Base-by-base conservation (phyloP, 2,888 invertebrate genomes). In the Noctua janthe region DNA sequence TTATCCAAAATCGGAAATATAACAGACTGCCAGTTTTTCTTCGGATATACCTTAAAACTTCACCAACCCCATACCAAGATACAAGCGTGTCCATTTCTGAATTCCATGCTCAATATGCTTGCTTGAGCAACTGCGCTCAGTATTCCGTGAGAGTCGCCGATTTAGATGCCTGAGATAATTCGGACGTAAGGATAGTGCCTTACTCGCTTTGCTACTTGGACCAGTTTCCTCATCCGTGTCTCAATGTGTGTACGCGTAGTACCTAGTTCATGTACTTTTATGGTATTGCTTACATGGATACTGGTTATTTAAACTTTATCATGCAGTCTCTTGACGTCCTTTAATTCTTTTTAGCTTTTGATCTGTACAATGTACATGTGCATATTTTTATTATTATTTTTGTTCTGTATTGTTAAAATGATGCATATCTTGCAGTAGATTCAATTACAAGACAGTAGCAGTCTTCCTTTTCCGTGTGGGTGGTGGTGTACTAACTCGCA, bases 151-250 rank as follows among this genome's bases (percentile, higher is more conserved):
- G 84, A 80, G 73, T 70, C 43, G 69, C 56, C 81, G 77, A 74
- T 84, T 85, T 84, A 87, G 80, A 88, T 85, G 71, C 74, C 74
- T 71, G 67, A 82, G 88, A 88, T 88, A 80, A 80, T 87, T 85
- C 69, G 77, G 87, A 74, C 59, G 81, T 84, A 73, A 79, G 84
- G 81, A 87, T 84, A 76, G 69, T 70, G 71, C 71, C 51, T 64
- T 72, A 82, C 84, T 51, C 17, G 74, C 62, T 78, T 43, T 11
- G 43, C 59, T 56, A 70, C 71, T 78, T 71, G 75, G n/a, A 76
- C 87, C 76, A 76, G 87, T 85, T 85, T 84, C 87, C 73, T 70
- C 80, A 87, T 83, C 64, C 80, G 35, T 87, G 84, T 66, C 81
- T 80, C 75, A 85, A 87, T 76, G 17, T 80, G 71, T 77, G 56